Conservation (phyloP, 2,888 invertebrate genomes). For the Caenorhabditis japonica region DNA sequence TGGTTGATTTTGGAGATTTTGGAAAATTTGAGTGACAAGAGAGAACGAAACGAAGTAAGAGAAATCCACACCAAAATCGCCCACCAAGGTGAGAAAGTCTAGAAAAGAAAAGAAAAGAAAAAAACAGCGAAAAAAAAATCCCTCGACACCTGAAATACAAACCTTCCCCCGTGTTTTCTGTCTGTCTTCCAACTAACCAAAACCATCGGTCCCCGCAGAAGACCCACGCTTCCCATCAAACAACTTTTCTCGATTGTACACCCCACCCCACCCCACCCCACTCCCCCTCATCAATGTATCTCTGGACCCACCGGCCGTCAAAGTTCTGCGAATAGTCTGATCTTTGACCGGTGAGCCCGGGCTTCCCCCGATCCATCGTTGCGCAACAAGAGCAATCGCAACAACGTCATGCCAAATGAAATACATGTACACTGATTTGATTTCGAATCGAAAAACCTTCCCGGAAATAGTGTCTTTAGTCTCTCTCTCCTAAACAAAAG, state of each 20-base stretch:
- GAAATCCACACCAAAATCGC: too few relatives aligned
- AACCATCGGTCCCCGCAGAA: too few relatives aligned
- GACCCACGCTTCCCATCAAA: constrained; percentile 26
- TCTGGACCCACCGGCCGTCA: constrained; percentile 40
- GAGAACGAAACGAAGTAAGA: too few relatives aligned
- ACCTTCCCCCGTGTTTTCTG: too few relatives aligned
- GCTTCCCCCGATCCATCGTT: constrained; percentile 29
- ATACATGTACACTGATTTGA: constrained; percentile 45
- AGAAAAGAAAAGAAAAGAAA: constrained; percentile 9
- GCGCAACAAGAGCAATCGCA: too few relatives aligned
- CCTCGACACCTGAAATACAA: constrained; percentile 4
- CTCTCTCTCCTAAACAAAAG: constrained; percentile 8
- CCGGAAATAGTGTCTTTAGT: constrained; percentile 27
- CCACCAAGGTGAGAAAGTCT: too few relatives aligned
- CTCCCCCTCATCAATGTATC: constrained; percentile 43
- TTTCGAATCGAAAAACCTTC: constrained; percentile 31
- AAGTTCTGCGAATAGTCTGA: constrained; percentile 3
- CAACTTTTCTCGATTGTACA: constrained; percentile 29
- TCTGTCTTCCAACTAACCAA: too few relatives aligned
- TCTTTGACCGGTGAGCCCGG: constrained; percentile 39
- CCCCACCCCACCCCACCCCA: background rate
- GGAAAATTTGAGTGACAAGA: too few relatives aligned
- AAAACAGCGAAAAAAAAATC: constrained; percentile 9
- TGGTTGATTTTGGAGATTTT: too few relatives aligned
- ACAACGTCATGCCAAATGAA: constrained; percentile 43